Percentiles rank a stretch among this genome's conserved stretches.
phyloP scores from a whole-genome alignment of 2,113 vertebrate genomes.

The Rhagologus leucostigma region DNA sequence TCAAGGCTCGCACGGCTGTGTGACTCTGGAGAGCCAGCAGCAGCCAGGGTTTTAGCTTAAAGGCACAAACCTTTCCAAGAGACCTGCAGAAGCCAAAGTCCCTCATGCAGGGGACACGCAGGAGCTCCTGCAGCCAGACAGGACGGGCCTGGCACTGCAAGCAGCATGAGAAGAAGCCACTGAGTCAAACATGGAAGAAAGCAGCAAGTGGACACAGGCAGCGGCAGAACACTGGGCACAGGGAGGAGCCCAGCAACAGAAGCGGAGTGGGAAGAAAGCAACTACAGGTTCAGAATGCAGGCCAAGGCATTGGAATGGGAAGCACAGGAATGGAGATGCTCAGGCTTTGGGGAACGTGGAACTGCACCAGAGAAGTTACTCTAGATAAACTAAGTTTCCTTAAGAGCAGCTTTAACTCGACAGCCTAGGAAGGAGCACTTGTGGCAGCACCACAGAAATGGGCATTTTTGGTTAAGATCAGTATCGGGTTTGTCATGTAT shows the following conservation, averaged over 20 bases:
- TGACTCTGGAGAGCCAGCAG: neutral
- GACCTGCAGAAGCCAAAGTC: neutral
- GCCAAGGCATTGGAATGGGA: neutral
- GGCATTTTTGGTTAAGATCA: neutral
- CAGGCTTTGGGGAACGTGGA: neutral
- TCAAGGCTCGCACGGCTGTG: neutral
- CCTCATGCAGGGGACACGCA: neutral
- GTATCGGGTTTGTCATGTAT: neutral
- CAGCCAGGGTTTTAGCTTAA: neutral
- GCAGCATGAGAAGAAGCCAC: neutral
- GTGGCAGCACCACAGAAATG: neutral
- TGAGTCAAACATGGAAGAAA: neutral
- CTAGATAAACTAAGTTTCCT: neutral
- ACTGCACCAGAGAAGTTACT: neutral
- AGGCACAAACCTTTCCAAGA: neutral
- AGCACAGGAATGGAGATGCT: neutral
- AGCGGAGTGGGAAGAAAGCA: neutral
- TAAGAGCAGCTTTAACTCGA: neutral
- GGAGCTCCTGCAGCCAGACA: neutral
- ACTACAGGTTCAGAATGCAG: neutral
- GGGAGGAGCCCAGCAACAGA: neutral
- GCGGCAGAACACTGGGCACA: neutral
- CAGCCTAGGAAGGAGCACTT: neutral
- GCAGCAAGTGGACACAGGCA: neutral
- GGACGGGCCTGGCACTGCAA: neutral